Conservation (phyloP, 2,888 invertebrate genomes). For the Tupiocoris notatus region DNA sequence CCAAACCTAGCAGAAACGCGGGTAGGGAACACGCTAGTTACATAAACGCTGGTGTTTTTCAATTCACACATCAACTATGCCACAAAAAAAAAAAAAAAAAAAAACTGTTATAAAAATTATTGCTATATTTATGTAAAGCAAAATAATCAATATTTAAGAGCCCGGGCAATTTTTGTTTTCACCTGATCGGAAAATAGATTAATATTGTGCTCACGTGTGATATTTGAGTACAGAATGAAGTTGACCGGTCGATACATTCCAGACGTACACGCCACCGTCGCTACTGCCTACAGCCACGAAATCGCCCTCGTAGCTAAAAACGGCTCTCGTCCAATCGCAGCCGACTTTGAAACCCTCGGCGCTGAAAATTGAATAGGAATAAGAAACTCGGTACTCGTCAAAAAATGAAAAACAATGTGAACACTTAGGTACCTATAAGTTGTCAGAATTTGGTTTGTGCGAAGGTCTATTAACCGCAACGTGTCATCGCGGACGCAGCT, state of each 20-base stretch:
- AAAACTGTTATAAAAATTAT: too few species aligned
- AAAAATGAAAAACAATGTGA: too few species aligned
- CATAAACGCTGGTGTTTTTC: too few species aligned
- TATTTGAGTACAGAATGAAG: constrained; percentile 62
- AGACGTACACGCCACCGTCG: constrained; percentile 88
- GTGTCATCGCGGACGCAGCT: constrained; percentile 95
- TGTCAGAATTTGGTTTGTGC: constrained; percentile 87
- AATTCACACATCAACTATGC: too few species aligned
- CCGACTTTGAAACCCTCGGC: constrained; percentile 94
- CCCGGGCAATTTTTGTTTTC: too few species aligned
- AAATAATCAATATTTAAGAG: too few species aligned
- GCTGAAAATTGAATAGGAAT: constrained; percentile 59
- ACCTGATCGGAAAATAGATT: neutral
- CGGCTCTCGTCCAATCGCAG: constrained; percentile 90
- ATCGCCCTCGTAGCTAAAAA: constrained; percentile 86
- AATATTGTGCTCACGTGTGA: constrained; percentile 78
- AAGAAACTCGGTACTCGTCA: too few species aligned
- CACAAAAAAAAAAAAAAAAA: too few species aligned
- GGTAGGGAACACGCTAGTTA: too few species aligned
- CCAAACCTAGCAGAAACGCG: too few species aligned
- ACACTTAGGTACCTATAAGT: constrained; percentile 93
- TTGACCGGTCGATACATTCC: constrained; percentile 77
- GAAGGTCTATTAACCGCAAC: constrained; percentile 87
- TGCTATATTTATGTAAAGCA: too few species aligned
- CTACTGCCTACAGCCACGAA: constrained; percentile 88